phyloP scores from a whole-genome alignment of 2,888 invertebrate genomes.

The Harpalus rubripes region DNA sequence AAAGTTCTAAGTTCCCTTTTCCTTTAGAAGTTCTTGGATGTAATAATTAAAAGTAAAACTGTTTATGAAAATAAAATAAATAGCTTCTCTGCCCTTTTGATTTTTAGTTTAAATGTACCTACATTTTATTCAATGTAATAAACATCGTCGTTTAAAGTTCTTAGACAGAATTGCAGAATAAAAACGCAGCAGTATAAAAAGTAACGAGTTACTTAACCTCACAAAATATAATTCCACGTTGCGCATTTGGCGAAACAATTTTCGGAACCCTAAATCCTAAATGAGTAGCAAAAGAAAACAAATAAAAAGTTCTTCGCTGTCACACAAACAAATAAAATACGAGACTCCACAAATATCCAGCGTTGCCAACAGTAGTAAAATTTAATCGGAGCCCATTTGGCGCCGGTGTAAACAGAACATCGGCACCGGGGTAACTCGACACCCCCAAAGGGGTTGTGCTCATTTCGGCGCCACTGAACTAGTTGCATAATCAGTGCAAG shows the following conservation, averaged over 20 bases:
- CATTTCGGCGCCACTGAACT: slow-evolving; percentile 28
- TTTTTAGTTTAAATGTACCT: too few relatives aligned
- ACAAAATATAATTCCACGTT: slow-evolving; percentile 15
- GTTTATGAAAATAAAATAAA: too few relatives aligned
- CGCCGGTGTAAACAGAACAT: slow-evolving; percentile 58
- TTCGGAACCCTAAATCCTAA: slow-evolving; percentile 29
- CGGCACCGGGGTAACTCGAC: slow-evolving; percentile 14
- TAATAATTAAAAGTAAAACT: too few relatives aligned
- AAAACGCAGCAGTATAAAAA: neutral
- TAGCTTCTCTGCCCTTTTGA: too few relatives aligned
- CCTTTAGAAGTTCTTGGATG: too few relatives aligned
- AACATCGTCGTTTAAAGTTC: too few relatives aligned
- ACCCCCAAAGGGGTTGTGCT: neutral
- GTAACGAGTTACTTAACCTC: neutral
- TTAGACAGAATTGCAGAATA: neutral
- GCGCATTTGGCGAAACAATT: slow-evolving; percentile 18
- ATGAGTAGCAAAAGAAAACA: slow-evolving; percentile 35
- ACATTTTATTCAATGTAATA: too few relatives aligned
- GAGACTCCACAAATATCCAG: slow-evolving; percentile 52
- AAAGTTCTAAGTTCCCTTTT: too few relatives aligned
- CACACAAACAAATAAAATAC: slow-evolving; percentile 54
- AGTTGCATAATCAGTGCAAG: slow-evolving; percentile 41
- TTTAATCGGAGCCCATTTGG: slow-evolving; percentile 62
- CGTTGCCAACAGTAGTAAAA: slow-evolving; percentile 65
- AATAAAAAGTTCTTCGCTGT: slow-evolving; percentile 40